Percentiles rank a stretch among this genome's conserved stretches.
phyloP scores from a whole-genome alignment of 2,888 invertebrate species.

The Crossocerus cetratus region DNA sequence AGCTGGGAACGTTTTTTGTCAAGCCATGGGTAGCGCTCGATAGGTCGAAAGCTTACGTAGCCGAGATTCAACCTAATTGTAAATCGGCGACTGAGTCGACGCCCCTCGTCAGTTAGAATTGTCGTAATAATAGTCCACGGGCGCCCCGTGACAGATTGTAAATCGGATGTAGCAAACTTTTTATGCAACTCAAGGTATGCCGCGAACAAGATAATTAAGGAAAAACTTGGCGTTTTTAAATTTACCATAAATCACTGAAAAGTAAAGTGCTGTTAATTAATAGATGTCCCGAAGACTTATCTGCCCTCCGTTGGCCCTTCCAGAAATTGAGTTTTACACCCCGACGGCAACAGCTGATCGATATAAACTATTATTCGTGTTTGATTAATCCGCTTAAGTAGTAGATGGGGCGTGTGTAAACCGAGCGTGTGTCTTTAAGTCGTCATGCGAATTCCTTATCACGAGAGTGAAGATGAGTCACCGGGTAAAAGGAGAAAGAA shows the following conservation, averaged over 20 bases:
- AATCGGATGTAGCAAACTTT: not conserved
- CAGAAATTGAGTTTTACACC: too few relatives aligned
- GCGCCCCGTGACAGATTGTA: not conserved
- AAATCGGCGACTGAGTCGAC: constrained; percentile 27
- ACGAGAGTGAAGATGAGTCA: not conserved
- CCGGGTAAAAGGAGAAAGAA: not conserved
- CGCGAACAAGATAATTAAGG: too few relatives aligned
- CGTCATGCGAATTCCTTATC: constrained; percentile 5
- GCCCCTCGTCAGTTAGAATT: constrained; percentile 33
- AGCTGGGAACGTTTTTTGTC: constrained; percentile 64
- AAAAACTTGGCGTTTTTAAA: too few relatives aligned
- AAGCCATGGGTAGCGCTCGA: constrained; percentile 33
- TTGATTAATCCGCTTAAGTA: too few relatives aligned
- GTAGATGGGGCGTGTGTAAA: too few relatives aligned
- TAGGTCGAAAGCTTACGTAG: constrained; percentile 55
- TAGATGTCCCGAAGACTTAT: too few relatives aligned
- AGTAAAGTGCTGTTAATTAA: too few relatives aligned
- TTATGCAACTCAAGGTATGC: too few relatives aligned
- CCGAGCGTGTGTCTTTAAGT: not conserved
- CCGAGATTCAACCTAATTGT: constrained; percentile 54
- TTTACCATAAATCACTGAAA: too few relatives aligned
- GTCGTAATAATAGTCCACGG: constrained; percentile 19
- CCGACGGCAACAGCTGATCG: too few relatives aligned
- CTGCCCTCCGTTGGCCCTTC: too few relatives aligned
- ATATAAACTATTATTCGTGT: too few relatives aligned